These are phyloP conservation scores for Philotrypesis tridentata DNA, from an alignment of 1,140 invertebrate genomes.

Conservation along the genomic window DNA sequence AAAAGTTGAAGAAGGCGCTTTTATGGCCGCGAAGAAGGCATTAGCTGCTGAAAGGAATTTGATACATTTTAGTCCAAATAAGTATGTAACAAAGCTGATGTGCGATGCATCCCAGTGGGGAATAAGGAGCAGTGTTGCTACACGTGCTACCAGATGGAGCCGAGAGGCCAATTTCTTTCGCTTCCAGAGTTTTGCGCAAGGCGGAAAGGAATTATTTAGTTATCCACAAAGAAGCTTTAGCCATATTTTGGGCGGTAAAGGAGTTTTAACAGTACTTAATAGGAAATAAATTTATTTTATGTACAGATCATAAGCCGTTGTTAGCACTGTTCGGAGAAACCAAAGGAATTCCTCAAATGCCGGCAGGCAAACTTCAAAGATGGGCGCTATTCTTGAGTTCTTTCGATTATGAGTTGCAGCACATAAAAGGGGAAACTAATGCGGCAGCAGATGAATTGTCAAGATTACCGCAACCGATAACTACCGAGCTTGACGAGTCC, in stretches of 20 bases:
- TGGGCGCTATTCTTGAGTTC: constrained; percentile 55
- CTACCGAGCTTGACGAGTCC: neutral
- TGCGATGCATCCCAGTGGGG: constrained; percentile 59
- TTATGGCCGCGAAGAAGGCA: constrained; percentile 57
- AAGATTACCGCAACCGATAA: constrained; percentile 53
- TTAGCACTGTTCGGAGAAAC: constrained; percentile 59
- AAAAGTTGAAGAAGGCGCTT: constrained; percentile 55
- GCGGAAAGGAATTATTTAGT: constrained; percentile 72
- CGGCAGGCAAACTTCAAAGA: constrained; percentile 56
- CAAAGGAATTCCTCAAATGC: constrained; percentile 59
- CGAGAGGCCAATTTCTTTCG: constrained; percentile 66
- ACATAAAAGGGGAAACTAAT: constrained; percentile 57
- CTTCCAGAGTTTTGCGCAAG: constrained; percentile 65
- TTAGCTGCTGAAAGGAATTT: constrained; percentile 59
- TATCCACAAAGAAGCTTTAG: constrained; percentile 74
- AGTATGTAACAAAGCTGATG: constrained; percentile 53
- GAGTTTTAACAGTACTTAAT: constrained; percentile 74
- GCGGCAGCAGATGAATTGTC: constrained; percentile 59
- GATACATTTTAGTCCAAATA: constrained; percentile 58
- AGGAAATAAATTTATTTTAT: constrained; percentile 64
- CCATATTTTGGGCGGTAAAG: constrained; percentile 71
- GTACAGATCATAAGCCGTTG: constrained; percentile 72
- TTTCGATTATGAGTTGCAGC: no score
- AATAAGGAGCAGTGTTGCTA: constrained; percentile 51
- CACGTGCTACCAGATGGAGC: constrained; percentile 55